These are phyloP conservation scores for Dolichopus griseipennis DNA, from an alignment of 2,888 invertebrate species.

Conservation along the genomic window DNA sequence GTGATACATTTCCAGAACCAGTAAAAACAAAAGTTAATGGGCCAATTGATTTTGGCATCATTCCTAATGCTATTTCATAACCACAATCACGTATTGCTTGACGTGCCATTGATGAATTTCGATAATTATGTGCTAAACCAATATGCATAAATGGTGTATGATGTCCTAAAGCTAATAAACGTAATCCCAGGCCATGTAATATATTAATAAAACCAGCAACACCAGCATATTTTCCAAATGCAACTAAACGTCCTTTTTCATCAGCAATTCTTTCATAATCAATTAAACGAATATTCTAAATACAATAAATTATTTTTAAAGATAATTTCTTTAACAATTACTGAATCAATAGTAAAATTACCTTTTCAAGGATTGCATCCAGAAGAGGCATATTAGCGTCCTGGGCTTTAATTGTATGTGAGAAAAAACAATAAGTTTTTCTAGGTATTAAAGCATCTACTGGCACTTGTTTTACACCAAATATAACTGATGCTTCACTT, in stretches of 20 bases:
- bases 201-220: conserved; percentile 99
- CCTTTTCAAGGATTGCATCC: conserved; percentile 88
- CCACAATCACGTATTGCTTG: conserved; percentile 98
- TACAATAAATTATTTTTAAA: conserved; percentile 36
- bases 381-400: conserved; percentile 95
- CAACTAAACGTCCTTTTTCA: conserved; percentile 81
- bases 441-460: conserved; percentile 86
- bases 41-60: conserved; percentile 97
- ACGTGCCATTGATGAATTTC: conserved; percentile 93
- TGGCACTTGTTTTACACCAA: conserved; percentile 85
- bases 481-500: conserved; percentile 89
- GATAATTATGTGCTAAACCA: conserved; percentile 96
- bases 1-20: conserved; percentile 95
- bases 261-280: conserved; percentile 97
- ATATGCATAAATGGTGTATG: conserved; percentile 99
- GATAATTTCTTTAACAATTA: neutral
- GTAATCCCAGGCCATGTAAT: conserved; percentile 88
- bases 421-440: conserved; percentile 98
- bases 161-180: conserved; percentile 86
- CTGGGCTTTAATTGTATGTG: conserved; percentile 99
- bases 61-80: conserved; percentile 89
- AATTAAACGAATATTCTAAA: conserved; percentile 76
- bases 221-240: conserved; percentile 97
- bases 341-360: conserved; percentile 18
- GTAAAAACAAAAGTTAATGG: conserved; percentile 97